phyloP scores from a whole-genome alignment of 2,888 invertebrate genomes.

The Rugalucina vietnamica region DNA sequence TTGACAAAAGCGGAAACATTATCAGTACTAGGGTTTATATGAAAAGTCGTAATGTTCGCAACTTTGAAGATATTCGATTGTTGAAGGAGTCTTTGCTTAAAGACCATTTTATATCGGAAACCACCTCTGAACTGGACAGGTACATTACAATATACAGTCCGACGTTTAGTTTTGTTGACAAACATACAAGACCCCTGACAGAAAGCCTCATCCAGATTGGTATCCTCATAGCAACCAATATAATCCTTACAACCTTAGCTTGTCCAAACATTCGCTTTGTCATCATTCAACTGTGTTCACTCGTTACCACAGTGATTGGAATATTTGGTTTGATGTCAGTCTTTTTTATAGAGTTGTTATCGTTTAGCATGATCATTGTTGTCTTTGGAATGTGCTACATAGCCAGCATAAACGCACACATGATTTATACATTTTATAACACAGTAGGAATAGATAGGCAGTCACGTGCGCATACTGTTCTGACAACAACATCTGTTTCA shows the following conservation, averaged over 20 bases:
- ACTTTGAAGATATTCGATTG: neutral
- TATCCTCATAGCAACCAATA: neutral
- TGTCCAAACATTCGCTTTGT: neutral
- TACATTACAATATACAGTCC: neutral
- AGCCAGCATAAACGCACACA: constrained; percentile 26
- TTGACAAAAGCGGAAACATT: neutral
- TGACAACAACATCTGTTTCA: constrained; percentile 36
- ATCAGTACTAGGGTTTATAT: neutral
- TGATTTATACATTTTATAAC: constrained; percentile 22
- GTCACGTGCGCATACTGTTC: constrained; percentile 29
- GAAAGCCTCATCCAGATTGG: neutral
- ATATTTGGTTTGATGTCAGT: constrained; percentile 30
- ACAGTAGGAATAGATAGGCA: constrained; percentile 26
- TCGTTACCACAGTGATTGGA: neutral
- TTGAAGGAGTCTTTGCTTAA: neutral
- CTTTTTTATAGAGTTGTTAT: constrained; percentile 32
- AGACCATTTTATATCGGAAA: neutral
- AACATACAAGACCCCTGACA: neutral
- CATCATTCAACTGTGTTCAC: neutral
- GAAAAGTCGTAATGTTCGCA: neutral
- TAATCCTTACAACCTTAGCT: neutral
- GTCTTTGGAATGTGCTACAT: constrained; percentile 23
- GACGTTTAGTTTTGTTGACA: neutral
- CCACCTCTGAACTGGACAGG: neutral
- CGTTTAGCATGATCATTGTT: constrained; percentile 33